Conservation (phyloP, 2,113 vertebrate species). For the Pomatostomus ruficeps region DNA sequence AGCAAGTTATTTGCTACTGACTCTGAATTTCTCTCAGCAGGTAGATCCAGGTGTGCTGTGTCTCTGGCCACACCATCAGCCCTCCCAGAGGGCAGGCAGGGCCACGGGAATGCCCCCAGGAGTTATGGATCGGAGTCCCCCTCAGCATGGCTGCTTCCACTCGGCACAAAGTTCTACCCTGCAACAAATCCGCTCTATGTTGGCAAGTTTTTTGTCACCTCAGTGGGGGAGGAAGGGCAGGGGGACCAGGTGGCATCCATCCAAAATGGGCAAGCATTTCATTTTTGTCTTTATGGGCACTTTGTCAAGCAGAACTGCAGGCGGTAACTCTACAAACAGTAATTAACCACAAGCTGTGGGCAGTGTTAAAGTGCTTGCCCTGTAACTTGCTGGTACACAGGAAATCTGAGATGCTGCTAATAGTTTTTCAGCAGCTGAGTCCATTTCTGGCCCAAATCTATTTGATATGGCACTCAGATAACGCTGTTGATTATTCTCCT, state of each 20-base stretch:
- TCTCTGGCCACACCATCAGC: accelerated
- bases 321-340: slow-evolving; percentile 66
- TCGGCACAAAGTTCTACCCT: not conserved
- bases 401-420: slow-evolving; percentile 62
- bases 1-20: not conserved
- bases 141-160: not conserved
- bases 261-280: slow-evolving; percentile 37
- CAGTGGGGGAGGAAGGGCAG: not conserved
- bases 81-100: not conserved
- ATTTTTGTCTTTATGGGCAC: slow-evolving; percentile 63
- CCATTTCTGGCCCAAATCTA: slow-evolving; percentile 31
- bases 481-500: not conserved
- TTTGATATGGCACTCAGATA: slow-evolving; percentile 7
- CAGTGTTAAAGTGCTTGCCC: slow-evolving; percentile 56
- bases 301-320: slow-evolving; percentile 69
- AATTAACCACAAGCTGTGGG: slow-evolving; percentile 73
- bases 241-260: slow-evolving; percentile 28
- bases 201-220: not conserved
- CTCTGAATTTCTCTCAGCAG: not conserved
- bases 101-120: accelerated
- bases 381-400: slow-evolving; percentile 19
- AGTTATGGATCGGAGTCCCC: accelerated
- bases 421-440: slow-evolving; percentile 60
- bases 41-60: not conserved
- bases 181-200: not conserved